These are phyloP conservation scores for Hyposoter dolosus DNA, from an alignment of 2,888 invertebrate genomes.

Conservation along the genomic window DNA sequence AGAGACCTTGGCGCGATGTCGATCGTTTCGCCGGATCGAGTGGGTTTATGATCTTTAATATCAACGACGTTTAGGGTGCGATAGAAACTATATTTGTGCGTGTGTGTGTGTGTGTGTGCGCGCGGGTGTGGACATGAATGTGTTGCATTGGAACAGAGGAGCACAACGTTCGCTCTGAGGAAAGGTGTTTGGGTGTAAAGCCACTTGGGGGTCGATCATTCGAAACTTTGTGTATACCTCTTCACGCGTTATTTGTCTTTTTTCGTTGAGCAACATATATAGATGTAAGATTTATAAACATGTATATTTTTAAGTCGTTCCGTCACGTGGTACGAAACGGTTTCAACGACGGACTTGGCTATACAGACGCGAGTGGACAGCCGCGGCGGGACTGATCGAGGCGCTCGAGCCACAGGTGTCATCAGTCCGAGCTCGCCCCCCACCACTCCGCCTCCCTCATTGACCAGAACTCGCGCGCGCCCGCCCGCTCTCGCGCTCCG, in stretches of 20 bases:
- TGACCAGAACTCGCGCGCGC: slow-evolving; percentile 61
- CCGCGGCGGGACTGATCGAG: slow-evolving; percentile 83
- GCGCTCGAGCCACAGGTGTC: slow-evolving; percentile 82
- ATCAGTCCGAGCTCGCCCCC: slow-evolving; percentile 75
- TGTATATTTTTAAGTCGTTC: slow-evolving; percentile 64
- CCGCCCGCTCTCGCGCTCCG: slow-evolving; percentile 41
- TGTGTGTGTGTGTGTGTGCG: slow-evolving; percentile 43
- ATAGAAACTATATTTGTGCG: background rate
- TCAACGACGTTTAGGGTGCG: slow-evolving; percentile 46
- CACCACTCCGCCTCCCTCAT: slow-evolving; percentile 66
- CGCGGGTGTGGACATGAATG: slow-evolving; percentile 20
- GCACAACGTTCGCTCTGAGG: slow-evolving; percentile 53
- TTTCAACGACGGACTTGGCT: slow-evolving; percentile 69
- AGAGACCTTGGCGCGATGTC: slow-evolving; percentile 66
- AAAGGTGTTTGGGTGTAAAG: slow-evolving; percentile 4
- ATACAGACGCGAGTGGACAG: slow-evolving; percentile 81
- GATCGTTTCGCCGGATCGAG: slow-evolving; percentile 58
- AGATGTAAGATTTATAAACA: slow-evolving; percentile 17
- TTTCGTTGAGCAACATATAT: slow-evolving; percentile 16
- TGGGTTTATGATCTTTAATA: slow-evolving; percentile 55
- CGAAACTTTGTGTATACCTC: slow-evolving; percentile 32
- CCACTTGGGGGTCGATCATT: slow-evolving; percentile 42
- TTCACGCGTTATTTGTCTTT: slow-evolving; percentile 27
- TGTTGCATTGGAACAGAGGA: slow-evolving; percentile 42
- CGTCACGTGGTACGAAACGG: slow-evolving; percentile 76